These are phyloP conservation scores for Panagrolaimus sp. DNA, from an alignment of 1,140 invertebrate genomes.

Conservation along the genomic window DNA sequence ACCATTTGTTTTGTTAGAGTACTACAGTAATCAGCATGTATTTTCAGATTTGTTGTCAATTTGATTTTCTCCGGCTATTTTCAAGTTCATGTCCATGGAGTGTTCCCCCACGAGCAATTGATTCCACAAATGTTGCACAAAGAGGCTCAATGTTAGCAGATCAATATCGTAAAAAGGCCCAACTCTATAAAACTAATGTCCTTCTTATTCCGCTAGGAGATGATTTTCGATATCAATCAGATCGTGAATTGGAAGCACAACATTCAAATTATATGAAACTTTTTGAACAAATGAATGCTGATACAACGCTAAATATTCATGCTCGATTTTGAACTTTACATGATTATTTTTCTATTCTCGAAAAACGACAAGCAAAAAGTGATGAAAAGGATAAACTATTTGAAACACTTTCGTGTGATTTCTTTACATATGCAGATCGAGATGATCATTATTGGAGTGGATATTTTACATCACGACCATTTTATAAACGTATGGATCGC, in stretches of 20 bases:
- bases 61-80: constrained; percentile 88
- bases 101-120: constrained; percentile 71
- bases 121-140: constrained; percentile 73
- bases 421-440: constrained; percentile 94
- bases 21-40: not conserved
- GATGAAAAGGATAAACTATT: constrained; percentile 61
- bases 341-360: constrained; percentile 83
- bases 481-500: constrained; percentile 87
- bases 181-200: constrained; percentile 80
- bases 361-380: constrained; percentile 63
- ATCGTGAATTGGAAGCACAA: constrained; percentile 62
- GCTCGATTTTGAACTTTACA: constrained; percentile 81
- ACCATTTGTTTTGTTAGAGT: too few relatives aligned
- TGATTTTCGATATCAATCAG: constrained; percentile 68
- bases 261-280: constrained; percentile 82
- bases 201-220: constrained; percentile 86
- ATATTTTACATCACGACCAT: constrained; percentile 86
- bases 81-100: constrained; percentile 80
- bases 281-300: constrained; percentile 84
- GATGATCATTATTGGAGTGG: constrained; percentile 97
- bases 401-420: constrained; percentile 83
- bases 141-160: constrained; percentile 77
- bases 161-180: constrained; percentile 91
- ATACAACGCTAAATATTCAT: constrained; percentile 74
- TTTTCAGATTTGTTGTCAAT: constrained; percentile 81